Evolutionary conservation across 2,888 invertebrate species (phyloP), one percentile per base, ranked within the genome.

Genomic region (Athalia cordata): DNA sequence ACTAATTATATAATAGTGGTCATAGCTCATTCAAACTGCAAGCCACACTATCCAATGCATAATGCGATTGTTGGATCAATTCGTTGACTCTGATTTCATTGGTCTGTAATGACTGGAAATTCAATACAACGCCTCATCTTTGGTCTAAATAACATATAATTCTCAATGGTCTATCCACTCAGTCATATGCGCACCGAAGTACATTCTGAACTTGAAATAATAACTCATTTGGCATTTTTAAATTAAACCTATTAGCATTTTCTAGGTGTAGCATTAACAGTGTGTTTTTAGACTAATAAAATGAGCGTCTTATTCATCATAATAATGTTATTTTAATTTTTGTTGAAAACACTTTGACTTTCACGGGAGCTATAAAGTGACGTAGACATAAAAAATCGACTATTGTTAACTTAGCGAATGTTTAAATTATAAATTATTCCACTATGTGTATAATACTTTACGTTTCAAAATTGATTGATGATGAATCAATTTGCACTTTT

Each of bases 211-310:
- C 47, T 47, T 72, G 57, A 13, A 45, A 72, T 59, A 72, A 52
- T 72, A 45, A 59, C 59, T 59, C 29, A 59, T 72, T 45, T 47
- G 59, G 59, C 59, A 11, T 72, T 15, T 72, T 52, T 57, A 45
- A 59, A 72, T 59, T 72, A 72, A 59, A 72, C 45, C 47, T 72
- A 47, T 59, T 72, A 72, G 52, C 72, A 72, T 59, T 72, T 72
- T 59, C 57, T 59, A 72, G 72, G 43, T 72, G 47, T 72, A 72
- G 72, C 45, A 59, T 72, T 57, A 72, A 72, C 59, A 47, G 59
- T 72, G 59, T 59, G 57, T 57, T 57, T 59, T 72, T 72, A 72
- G 59, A 57, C 57, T 72, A 47, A 57, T 47, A 72, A 72, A 72
- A 59, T 72, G 47, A 47, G 59, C 72, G 13, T 72, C 59, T 59